A percentile compares a stretch with the other conserved stretches of the same genome.
These are phyloP conservation scores for Drosophila kikkawai DNA, from an alignment of 1,140 invertebrate species.

Conservation along the genomic window DNA sequence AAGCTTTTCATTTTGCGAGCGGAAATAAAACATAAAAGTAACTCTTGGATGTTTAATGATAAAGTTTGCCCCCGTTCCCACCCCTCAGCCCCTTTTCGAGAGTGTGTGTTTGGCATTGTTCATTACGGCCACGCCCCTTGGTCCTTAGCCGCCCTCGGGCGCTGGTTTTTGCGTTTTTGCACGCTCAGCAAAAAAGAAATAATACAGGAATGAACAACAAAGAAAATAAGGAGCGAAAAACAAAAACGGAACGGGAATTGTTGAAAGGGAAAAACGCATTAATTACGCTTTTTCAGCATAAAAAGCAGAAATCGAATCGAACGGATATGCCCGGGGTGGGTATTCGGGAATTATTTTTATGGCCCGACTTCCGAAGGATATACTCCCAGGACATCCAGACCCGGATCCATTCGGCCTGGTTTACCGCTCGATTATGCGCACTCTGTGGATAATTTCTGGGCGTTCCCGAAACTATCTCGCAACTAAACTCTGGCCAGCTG, in stretches of 20 bases:
- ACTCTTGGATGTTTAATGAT: conserved; percentile 81
- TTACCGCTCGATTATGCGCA: conserved; percentile 72
- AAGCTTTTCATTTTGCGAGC: conserved; percentile 64
- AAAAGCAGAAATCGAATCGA: conserved; percentile 54
- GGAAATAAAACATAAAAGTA: conserved; percentile 82
- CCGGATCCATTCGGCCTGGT: conserved; percentile 63
- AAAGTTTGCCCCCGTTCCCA: conserved; percentile 52
- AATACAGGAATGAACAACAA: conserved; percentile 29
- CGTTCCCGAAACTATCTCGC: conserved; percentile 56
- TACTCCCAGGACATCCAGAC: conserved; percentile 21
- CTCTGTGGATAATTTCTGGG: conserved; percentile 47
- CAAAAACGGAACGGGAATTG: conserved; percentile 41
- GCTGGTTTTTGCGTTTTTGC: conserved; percentile 59
- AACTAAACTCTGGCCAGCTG: conserved; percentile 48
- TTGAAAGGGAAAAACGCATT: conserved; percentile 73
- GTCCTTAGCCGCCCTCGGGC: conserved; percentile 34
- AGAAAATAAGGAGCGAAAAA: conserved; percentile 29
- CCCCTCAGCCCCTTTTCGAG: conserved; percentile 1
- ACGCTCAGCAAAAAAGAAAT: conserved; percentile 67
- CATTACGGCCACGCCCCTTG: conserved; percentile 36
- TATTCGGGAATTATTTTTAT: conserved; percentile 49
- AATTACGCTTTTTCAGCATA: conserved; percentile 79
- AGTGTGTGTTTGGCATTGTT: conserved; percentile 60
- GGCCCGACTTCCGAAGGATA: conserved; percentile 27
- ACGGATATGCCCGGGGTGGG: conserved; percentile 56